phyloP scores from a whole-genome alignment of 53 echinoderm and acorn worm species.

The Apostichopus leukothele region DNA sequence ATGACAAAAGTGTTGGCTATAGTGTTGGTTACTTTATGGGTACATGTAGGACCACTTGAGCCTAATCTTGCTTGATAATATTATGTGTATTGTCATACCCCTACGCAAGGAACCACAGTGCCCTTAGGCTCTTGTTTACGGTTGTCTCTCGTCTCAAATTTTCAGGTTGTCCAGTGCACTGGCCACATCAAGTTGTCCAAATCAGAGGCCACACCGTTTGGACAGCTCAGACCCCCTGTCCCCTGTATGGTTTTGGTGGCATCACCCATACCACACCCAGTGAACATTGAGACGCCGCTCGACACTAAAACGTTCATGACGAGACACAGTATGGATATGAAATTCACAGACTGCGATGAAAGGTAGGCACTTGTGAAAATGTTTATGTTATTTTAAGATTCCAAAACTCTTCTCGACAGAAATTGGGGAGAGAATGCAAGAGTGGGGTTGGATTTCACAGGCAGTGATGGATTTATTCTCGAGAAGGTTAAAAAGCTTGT shows the following conservation, averaged over 20 bases:
- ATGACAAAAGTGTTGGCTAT: too few species aligned
- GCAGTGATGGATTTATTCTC: not conserved
- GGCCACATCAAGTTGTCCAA: slow-evolving; percentile 72
- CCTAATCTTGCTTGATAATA: too few species aligned
- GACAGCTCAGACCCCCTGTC: slow-evolving; percentile 71
- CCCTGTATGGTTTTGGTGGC: slow-evolving; percentile 79
- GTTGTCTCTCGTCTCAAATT: not conserved
- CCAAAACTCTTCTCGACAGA: not conserved
- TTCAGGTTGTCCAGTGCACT: slow-evolving; percentile 82
- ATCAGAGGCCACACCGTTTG: slow-evolving; percentile 60
- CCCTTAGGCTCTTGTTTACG: too few species aligned
- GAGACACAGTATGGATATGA: slow-evolving; percentile 99
- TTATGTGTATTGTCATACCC: too few species aligned
- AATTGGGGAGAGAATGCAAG: not conserved
- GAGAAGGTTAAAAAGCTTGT: slow-evolving; percentile 16
- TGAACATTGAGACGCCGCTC: slow-evolving; percentile 96
- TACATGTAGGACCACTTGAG: too few species aligned
- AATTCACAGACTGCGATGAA: slow-evolving; percentile 96
- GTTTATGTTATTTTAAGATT: not conserved
- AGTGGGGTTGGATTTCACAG: not conserved
- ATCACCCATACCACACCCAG: slow-evolving; percentile 91
- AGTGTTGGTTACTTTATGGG: too few species aligned
- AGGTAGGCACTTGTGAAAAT: slow-evolving; percentile 57
- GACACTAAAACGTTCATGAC: slow-evolving; percentile 91
- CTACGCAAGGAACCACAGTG: too few species aligned